Conservation (phyloP, 1,140 invertebrate species). For the Eupristina koningsbergeri region DNA sequence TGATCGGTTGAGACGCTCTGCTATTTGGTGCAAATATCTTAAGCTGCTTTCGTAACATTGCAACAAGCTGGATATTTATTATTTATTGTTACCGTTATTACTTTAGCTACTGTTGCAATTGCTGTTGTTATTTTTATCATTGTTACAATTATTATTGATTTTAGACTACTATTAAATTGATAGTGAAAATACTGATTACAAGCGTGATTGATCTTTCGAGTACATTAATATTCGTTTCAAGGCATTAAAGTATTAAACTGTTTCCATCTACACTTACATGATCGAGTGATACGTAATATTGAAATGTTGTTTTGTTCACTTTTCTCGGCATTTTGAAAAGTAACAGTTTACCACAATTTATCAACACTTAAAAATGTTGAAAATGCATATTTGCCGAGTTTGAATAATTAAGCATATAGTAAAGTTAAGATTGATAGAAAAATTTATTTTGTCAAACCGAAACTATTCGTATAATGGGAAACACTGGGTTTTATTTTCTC, state of each 20-base stretch:
- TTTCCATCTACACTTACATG: neutral
- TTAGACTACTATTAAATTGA: too few species aligned
- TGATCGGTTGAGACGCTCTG: neutral
- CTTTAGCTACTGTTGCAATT: too few species aligned
- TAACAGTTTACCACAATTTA: too few species aligned
- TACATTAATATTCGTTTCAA: neutral
- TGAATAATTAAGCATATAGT: neutral
- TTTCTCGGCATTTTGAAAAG: too few species aligned
- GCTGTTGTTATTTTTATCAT: too few species aligned
- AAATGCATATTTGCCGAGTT: neutral
- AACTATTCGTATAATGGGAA: neutral
- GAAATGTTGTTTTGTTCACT: too few species aligned
- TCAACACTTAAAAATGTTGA: too few species aligned
- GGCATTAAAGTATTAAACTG: neutral
- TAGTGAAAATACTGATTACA: neutral
- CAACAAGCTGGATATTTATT: neutral
- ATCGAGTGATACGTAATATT: too few species aligned
- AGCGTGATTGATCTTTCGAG: neutral
- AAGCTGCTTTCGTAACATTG: neutral
- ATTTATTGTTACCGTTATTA: too few species aligned
- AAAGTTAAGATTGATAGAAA: neutral
- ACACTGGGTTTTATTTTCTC: slow-evolving; percentile 59
- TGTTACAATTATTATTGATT: too few species aligned
- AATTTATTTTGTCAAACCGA: neutral
- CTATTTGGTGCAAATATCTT: too few species aligned